Evolutionary conservation across 2,113 vertebrate genomes (phyloP), one percentile per base, ranked within the genome.

Genomic region (Atractosteus spatula): DNA sequence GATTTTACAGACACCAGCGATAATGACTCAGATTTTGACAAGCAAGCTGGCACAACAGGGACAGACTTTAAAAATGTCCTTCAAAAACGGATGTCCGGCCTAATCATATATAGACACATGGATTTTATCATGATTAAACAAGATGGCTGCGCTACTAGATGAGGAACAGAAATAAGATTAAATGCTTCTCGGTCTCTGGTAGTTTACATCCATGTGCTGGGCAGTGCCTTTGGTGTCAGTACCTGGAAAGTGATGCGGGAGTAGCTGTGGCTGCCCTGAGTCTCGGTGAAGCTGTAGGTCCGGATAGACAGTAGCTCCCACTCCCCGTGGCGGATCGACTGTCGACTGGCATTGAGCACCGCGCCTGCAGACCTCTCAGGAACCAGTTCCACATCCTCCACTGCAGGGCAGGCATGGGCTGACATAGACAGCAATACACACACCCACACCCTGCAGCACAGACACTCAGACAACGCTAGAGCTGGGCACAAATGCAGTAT

Each of bases 201-300:
- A 29, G 29, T 29, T 29, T 29, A 29, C 29, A 29, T 29, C 29
- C 29, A 29, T 29, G 29, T 29, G 29, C 29, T 29, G 47, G 64
- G 2, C 41, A n/a, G 61, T n/a, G 7, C 29, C 44, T 29, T 29
- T 29, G 4, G 66, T 14, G n/a, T 8, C 4, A 7, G 12, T 74
- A 77, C 71, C 71, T 77, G 70, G 47, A 70, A 77, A 62, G 71
- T 66, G 68, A 77, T 55, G 12, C 62, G 71, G 54, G 76, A 77
- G 71, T 70, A 70, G 3, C 41, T 56, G 51, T 64, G 54, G 59
- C 41, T 43, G 4, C 59, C 62, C 16, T 70, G 62, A 1, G 47
- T 42, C 41, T 74, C 56, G 4, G 45, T 70, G 73, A 74, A 55
- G n/a, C 51, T 65, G 62, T 54, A 41, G 13, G 29, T 44, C n/a